Base-by-base conservation (phyloP, 2,888 invertebrate genomes). In the Corythucha ciliata region DNA sequence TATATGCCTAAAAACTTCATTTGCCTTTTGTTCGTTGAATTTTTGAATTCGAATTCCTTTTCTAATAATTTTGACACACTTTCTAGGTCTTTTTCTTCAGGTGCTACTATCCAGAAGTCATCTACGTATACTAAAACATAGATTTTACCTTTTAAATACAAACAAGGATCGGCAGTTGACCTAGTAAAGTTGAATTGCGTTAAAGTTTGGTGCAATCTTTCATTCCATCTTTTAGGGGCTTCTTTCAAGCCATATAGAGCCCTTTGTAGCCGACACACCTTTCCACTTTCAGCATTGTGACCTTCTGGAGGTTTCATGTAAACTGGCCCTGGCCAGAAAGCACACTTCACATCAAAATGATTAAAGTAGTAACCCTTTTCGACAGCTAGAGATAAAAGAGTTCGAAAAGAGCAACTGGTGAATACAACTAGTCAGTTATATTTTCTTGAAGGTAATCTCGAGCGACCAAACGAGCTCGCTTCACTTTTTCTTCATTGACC, bases 381-480 rank as follows among this genome's bases (percentile, higher is more conserved):
- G 22, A 46, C 46, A n/a, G 46, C 45, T 6, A 36, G 20, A 37
- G 37, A 22, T 4, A 20, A 21, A 12, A 25, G 24, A 10, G 14
- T 10, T 6, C 36, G 16, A 8, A 26, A 27, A 6, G 27, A 24
- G 39, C 40, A 40, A 48, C 48, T 14, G 48, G 48, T 22, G 42
- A 26, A 29, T 32, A 51, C 18, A 51, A 16, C 20, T 51, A 44
- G 16, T 44, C 45, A 5, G 39, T 41, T n/a, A 36, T 10, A 21
- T 29, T 21, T 7, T 44, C 45, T 24, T 51, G 51, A 27, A 39
- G 45, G 37, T 51, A 51, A 36, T 45, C 51, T 27, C 45, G 32
- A n/a, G 51, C 51, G 16, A 51, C 51, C 16, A 51, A 22, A 8
- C 36, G 20, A n/a, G 50, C 50, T 22, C 36, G 45, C 52, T 36